Percentiles rank a stretch among this genome's conserved stretches.
Evolutionary conservation across 2,113 vertebrate species (phyloP).

Genomic region (Tupaia tana): DNA sequence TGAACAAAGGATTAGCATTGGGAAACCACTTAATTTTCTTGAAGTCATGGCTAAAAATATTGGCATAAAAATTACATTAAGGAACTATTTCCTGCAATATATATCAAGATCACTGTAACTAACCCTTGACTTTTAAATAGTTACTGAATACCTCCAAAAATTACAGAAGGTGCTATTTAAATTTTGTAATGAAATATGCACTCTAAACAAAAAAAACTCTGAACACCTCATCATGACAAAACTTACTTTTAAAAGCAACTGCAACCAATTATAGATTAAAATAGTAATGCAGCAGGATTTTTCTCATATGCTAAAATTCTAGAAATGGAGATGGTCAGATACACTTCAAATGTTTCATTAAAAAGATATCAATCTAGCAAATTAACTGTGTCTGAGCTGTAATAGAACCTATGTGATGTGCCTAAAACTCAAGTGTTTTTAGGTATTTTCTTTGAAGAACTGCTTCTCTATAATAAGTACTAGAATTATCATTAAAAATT

Average conservation of each 20-base stretch:
- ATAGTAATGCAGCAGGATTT: background rate
- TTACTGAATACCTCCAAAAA: background rate
- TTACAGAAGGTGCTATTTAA: background rate
- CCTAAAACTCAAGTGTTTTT: background rate
- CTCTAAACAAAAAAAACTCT: background rate
- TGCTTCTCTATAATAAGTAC: background rate
- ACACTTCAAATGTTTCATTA: conserved; percentile 4
- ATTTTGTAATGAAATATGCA: conserved; percentile 34
- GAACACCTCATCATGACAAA: background rate
- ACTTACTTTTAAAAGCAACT: conserved; percentile 47
- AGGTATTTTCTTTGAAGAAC: background rate
- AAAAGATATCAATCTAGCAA: background rate
- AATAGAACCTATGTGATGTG: background rate
- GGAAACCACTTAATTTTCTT: conserved; percentile 9
- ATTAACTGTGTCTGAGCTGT: background rate
- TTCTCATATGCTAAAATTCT: background rate
- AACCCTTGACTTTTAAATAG: background rate
- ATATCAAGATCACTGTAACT: background rate
- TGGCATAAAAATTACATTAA: conserved; percentile 4
- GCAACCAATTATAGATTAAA: conserved; percentile 47
- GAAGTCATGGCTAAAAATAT: conserved; percentile 44
- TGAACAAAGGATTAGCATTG: background rate
- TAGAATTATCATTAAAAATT: conserved; percentile 32
- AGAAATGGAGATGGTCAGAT: background rate
- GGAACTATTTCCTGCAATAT: background rate